Evolutionary conservation across 2,888 invertebrate genomes (phyloP), one percentile per base, ranked within the genome.

Genomic region (Zaprionus lineosus): DNA sequence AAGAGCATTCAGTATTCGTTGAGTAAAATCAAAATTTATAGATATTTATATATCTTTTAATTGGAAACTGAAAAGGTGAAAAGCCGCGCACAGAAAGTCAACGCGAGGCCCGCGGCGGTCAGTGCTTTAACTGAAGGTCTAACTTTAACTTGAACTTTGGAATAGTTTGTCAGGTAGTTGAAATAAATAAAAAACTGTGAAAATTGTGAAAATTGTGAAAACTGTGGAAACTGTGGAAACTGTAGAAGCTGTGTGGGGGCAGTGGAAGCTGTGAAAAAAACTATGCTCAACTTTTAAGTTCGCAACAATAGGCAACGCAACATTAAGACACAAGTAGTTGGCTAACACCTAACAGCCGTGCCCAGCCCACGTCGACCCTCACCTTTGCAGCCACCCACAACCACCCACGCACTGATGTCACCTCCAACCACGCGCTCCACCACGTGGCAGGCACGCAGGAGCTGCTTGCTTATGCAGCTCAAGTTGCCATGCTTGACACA

Each of bases 381-480:
- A n/a, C n/a, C n/a, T n/a, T n/a, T n/a, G n/a, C n/a, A n/a, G n/a
- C 19, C 26, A 15, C 12, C 14, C 8, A 11, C n/a, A 15, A 11
- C 5, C 7, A 7, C 36, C 18, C 34, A 16, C 14, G 28, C 33
- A 33, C 28, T 28, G 24, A 43, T 44, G 26, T 16, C 26, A 6
- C 21, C 12, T 28, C n/a, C 36, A 33, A 26, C 33, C 55, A 19
- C 46, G 4, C 3, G 7, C 7, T 5, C 21, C 7, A 7, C 7
- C 21, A 21, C 8, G 69, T 28, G 52, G 52, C 61, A 51, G 50
- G 50, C 61, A 61, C 61, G 68, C 71, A 50, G 47, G 55, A 57
- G 24, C 83, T 84, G 75, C 58, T 81, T 81, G 79, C 59, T 84
- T 82, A 81, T 81, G 81, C 81, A 82, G 62, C 83, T 71, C 84